Evolutionary conservation across 2,797 vertebrate species (phyloP).

Genomic region (Nothura maculosa): DNA sequence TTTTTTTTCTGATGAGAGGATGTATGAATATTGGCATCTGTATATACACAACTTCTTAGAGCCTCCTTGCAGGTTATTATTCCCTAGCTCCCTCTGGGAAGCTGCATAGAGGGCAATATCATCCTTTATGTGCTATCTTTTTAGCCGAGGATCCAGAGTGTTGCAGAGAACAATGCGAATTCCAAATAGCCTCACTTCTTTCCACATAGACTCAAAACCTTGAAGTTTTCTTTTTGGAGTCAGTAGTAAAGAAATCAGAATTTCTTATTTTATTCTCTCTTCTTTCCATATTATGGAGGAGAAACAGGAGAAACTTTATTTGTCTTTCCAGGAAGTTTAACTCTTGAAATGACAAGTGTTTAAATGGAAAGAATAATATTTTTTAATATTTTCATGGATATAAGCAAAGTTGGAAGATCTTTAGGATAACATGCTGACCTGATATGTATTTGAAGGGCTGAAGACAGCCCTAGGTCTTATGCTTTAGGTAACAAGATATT

Average conservation of each 20-base stretch:
- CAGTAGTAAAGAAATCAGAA: neutral
- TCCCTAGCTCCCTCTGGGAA: neutral
- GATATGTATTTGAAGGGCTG: neutral
- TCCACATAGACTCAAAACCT: neutral
- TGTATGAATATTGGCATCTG: neutral
- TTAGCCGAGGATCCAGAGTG: neutral
- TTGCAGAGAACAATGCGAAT: neutral
- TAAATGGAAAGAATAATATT: neutral
- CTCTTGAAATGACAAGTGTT: neutral
- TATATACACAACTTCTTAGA: neutral
- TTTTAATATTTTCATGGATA: neutral
- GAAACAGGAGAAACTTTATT: neutral
- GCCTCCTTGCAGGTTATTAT: neutral
- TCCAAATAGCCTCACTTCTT: neutral
- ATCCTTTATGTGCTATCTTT: neutral
- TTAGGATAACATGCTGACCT: neutral
- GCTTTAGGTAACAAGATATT: neutral
- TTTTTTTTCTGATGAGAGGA: neutral
- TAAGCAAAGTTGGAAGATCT: neutral
- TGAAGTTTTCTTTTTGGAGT: neutral
- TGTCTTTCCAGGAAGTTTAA: neutral
- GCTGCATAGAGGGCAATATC: neutral
- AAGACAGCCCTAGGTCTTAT: fast-evolving
- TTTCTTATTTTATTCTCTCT: neutral
- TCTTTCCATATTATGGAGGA: neutral